A percentile compares a stretch with the other conserved stretches of the same genome.
These are phyloP conservation scores for human (Homo sapiens) DNA, from an alignment of 2,113 vertebrate species.

Conservation along the genomic window GRCh38 chr18:52323501-52324000, in stretches of 20 bases:
- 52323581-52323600: background rate
- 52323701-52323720: background rate
- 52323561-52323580: background rate
- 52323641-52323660: background rate
- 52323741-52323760: background rate
- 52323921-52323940: background rate
- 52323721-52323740: background rate
- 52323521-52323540: background rate
- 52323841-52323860: background rate
- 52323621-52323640: background rate
- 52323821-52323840: background rate
- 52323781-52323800: background rate
- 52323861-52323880: background rate
- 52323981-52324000: background rate
- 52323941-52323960: background rate
- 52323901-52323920: background rate
- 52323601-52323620: background rate
- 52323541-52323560: fast-evolving
- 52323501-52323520: background rate
- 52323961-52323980: background rate
- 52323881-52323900: background rate
- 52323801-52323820: background rate
- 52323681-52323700: fast-evolving
- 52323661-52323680: too few relatives aligned
- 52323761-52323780: background rate